These are phyloP conservation scores for Pristionchus pacificus DNA, from an alignment of 1,140 invertebrate genomes.

Conservation along the genomic window DNA sequence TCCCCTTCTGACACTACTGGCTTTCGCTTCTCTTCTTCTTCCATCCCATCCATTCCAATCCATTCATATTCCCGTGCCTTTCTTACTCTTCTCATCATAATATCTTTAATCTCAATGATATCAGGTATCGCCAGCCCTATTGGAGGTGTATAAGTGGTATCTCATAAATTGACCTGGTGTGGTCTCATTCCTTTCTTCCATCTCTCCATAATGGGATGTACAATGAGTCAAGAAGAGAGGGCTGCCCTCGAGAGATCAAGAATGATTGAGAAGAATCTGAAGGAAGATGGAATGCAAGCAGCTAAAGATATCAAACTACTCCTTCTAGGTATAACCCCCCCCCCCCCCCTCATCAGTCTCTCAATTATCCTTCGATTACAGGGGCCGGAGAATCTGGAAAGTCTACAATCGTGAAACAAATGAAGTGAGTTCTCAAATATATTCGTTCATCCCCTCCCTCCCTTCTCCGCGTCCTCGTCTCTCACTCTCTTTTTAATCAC, in stretches of 20 bases:
- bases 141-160: too few relatives aligned
- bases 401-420: conserved; percentile 77
- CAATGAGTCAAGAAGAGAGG: conserved; percentile 55
- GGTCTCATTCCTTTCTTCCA: background rate
- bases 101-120: too few relatives aligned
- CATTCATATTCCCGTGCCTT: too few relatives aligned
- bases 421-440: conserved; percentile 65
- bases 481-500: background rate
- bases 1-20: background rate
- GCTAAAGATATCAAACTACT: conserved; percentile 98
- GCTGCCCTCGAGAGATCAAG: conserved; percentile 52
- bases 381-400: conserved; percentile 66
- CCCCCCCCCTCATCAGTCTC: conserved; percentile 22
- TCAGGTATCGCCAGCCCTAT: too few relatives aligned
- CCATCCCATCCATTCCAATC: background rate
- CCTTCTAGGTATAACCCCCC: conserved; percentile 72
- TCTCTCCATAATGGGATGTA: conserved; percentile 53
- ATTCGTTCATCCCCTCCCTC: background rate
- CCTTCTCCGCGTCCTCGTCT: too few relatives aligned
- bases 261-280: conserved; percentile 67
- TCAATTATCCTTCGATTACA: conserved; percentile 51
- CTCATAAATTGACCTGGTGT: too few relatives aligned
- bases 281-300: conserved; percentile 97
- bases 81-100: too few relatives aligned
- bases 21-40: background rate